Percentiles rank a stretch among this genome's conserved stretches.
These are phyloP conservation scores for Homarus americanus DNA, from an alignment of 1,140 invertebrate species.

Conservation along the genomic window DNA sequence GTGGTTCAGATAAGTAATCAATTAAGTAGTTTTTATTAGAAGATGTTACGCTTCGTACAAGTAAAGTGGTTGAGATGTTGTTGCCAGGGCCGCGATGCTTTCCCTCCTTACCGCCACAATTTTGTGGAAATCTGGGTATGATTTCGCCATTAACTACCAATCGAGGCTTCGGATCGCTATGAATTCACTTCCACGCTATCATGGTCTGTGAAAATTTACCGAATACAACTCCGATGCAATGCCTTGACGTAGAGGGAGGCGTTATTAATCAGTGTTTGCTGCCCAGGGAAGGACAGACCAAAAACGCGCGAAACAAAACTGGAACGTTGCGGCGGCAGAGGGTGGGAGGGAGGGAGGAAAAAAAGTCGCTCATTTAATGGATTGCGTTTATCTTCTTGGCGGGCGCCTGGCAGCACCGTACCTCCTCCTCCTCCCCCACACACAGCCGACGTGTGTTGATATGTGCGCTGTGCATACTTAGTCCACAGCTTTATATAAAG, in stretches of 20 bases:
- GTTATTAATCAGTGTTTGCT: not conserved
- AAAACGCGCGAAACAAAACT: not conserved
- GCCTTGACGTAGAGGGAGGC: not conserved
- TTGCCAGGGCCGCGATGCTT: conserved; percentile 11
- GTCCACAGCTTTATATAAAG: too few species aligned
- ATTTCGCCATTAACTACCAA: not conserved
- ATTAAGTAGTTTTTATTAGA: not conserved
- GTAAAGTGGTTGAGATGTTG: conserved; percentile 20
- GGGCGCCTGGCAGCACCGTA: conserved; percentile 2
- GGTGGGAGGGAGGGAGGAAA: not conserved
- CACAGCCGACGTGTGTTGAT: too few species aligned
- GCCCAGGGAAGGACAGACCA: not conserved
- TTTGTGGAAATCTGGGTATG: not conserved
- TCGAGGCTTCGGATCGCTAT: not conserved
- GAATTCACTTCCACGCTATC: not conserved
- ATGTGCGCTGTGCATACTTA: too few species aligned
- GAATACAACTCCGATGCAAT: not conserved
- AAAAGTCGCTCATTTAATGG: conserved; percentile 31
- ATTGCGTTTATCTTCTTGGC: conserved; percentile 36
- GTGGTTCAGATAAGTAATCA: not conserved
- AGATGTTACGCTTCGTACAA: not conserved
- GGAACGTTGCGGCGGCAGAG: not conserved
- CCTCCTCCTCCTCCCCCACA: not conserved
- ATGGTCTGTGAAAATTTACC: not conserved
- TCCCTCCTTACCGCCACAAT: not conserved